A percentile compares a stretch with the other conserved stretches of the same genome.
These are phyloP conservation scores for Psilanteris sp. DNA, from an alignment of 1,140 invertebrate genomes.

Conservation along the genomic window DNA sequence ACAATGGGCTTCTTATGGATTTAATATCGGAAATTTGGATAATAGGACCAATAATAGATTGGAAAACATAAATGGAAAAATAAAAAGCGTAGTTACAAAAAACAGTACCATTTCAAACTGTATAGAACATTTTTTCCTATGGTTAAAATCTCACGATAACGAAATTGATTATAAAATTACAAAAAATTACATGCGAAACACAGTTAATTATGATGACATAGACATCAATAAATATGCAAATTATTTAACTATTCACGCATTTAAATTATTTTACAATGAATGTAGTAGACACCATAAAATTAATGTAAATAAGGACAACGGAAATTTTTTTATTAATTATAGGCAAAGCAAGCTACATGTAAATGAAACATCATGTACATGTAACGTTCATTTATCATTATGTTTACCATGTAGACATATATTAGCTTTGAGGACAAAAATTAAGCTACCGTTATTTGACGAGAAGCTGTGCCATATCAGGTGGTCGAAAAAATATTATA, in stretches of 20 bases:
- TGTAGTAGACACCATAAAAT: not conserved
- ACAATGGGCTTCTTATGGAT: not conserved
- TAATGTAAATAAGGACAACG: not conserved
- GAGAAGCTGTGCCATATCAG: not conserved
- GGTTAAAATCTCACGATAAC: not conserved
- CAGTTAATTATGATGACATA: not conserved
- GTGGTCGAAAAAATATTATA: too few species aligned
- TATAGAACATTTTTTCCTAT: not conserved
- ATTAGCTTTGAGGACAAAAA: not conserved
- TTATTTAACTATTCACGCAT: not conserved
- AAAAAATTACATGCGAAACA: not conserved
- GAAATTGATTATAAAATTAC: not conserved
- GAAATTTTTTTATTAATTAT: not conserved
- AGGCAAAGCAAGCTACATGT: not conserved
- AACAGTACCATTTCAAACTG: not conserved
- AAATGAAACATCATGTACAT: not conserved
- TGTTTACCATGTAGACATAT: not conserved
- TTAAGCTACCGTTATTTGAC: not conserved
- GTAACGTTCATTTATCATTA: not conserved
- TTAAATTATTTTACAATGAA: not conserved
- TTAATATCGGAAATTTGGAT: not conserved
- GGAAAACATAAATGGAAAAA: not conserved
- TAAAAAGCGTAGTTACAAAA: not conserved
- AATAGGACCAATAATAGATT: not conserved
- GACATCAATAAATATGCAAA: not conserved